phyloP scores from a whole-genome alignment of 2,113 vertebrate genomes.

The Okapia johnstoni region DNA sequence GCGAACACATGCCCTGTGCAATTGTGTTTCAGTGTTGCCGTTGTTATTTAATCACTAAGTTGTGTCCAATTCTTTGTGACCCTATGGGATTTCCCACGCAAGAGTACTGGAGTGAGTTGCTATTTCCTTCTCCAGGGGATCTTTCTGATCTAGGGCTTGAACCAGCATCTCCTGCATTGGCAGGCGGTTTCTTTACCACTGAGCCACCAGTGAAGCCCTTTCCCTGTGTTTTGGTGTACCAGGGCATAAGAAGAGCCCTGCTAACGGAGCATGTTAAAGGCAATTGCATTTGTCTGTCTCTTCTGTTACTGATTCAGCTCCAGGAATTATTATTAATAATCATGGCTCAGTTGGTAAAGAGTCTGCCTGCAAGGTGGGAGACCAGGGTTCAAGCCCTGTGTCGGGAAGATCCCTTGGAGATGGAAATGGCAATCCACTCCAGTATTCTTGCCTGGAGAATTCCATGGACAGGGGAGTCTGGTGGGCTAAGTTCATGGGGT shows the following conservation, averaged over 20 bases:
- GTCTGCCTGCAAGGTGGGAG: not conserved
- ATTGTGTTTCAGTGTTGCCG: not conserved
- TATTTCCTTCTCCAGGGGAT: not conserved
- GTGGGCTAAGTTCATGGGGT: not conserved
- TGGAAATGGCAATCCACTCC: not conserved
- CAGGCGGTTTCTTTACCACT: not conserved
- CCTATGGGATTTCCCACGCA: not conserved
- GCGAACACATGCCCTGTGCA: not conserved
- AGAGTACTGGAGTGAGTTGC: not conserved
- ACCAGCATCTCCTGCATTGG: not conserved
- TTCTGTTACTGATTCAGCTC: not conserved
- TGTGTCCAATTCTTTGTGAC: not conserved
- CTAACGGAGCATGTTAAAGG: not conserved
- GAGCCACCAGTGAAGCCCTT: not conserved
- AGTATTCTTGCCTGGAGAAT: not conserved
- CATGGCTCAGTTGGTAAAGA: not conserved
- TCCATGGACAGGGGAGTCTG: not conserved
- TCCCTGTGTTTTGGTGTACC: not conserved
- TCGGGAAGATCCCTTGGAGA: not conserved
- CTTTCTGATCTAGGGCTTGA: not conserved
- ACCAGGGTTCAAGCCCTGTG: not conserved
- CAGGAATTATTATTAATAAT: not conserved
- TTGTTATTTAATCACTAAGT: not conserved
- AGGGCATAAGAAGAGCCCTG: not conserved
- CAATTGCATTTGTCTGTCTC: not conserved